Conservation (phyloP, 1,140 invertebrate species). For the Cheumatopsyche charites region DNA sequence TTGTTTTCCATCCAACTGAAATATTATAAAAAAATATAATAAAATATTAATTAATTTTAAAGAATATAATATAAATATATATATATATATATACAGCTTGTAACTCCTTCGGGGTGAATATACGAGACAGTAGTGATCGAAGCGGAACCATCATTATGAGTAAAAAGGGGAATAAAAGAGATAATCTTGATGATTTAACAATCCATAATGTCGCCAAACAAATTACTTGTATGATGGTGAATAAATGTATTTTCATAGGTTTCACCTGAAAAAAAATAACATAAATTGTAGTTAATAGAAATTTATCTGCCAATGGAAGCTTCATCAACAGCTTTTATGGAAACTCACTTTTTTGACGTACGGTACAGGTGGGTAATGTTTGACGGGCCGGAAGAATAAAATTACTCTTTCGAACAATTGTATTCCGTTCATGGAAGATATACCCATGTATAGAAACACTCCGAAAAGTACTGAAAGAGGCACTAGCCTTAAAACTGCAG, state of each 20-base stretch:
- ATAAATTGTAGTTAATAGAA: constrained; percentile 22
- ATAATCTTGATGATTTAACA: constrained; percentile 86
- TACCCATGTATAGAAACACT: constrained; percentile 96
- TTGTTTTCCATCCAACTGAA: constrained; percentile 82
- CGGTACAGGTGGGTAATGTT: constrained; percentile 86
- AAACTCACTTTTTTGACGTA: constrained; percentile 79
- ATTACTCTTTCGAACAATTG: constrained; percentile 88
- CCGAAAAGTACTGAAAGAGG: constrained; percentile 95
- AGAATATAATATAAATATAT: not conserved
- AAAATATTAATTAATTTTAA: constrained; percentile 4
- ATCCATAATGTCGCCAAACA: constrained; percentile 81
- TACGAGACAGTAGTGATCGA: constrained; percentile 71
- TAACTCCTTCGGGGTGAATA: constrained; percentile 83
- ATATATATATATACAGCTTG: constrained; percentile 70
- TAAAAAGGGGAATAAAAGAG: constrained; percentile 91
- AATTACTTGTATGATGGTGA: constrained; percentile 82
- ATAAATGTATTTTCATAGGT: constrained; percentile 91
- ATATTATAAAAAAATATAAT: constrained; percentile 2
- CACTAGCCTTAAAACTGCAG: constrained; percentile 78
- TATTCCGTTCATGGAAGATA: constrained; percentile 89
- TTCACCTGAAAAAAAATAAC: constrained; percentile 69
- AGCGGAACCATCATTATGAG: constrained; percentile 90
- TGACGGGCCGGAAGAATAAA: constrained; percentile 90
- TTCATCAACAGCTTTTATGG: no score
- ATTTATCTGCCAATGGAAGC: no score